Evolutionary conservation across 2,113 vertebrate genomes (phyloP), one percentile per base, ranked within the genome.

Genomic region (Thryonomys swinderianus): DNA sequence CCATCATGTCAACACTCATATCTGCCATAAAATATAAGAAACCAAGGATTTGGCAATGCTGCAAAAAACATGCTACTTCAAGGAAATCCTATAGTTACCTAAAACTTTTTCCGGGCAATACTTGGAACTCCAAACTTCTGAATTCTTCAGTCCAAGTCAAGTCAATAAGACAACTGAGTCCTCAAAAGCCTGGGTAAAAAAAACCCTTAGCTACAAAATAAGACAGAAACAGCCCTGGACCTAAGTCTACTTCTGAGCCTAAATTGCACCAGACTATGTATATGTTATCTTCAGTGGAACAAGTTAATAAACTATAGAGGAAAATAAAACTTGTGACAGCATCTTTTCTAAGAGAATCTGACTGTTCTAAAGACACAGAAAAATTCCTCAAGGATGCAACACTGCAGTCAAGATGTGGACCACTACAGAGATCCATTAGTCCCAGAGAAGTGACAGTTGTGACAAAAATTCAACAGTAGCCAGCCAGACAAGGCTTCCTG

Each of bases 11-110:
- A 66, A 3, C 25, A 16, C 42, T 55, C 27, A n/a, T 10, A 62
- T 69, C 64, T 94, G 78, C 40, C 67, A 9, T 62, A 61, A 95
- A 92, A 90, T n/a, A 45, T 14, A 82, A 93, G 81, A 79, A 91
- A 42, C 13, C 48, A 62, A 76, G 48, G 37, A 79, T 51, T 92
- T 87, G 42, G 69, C 34, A 78, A 93, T 73, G 14, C n/a, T 66
- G 62, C 42, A 67, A 94, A 90, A 90, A 80, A 88, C 3, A 55
- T 94, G 73, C 12, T 71, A 61, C 78, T 91, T 89, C 74, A 93
- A 40, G 73, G 51, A 95, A 96, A 94, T 8, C 53, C 64, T 85
- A 79, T 3, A 40, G 53, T 96, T 73, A 73, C 57, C 76, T 87
- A 86, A 76, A 91, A 91, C n/a, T 67, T 95, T 79, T 85, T 18